Evolutionary conservation across 2,888 invertebrate genomes (phyloP).

Genomic region (Phragmatobia fuliginosa): DNA sequence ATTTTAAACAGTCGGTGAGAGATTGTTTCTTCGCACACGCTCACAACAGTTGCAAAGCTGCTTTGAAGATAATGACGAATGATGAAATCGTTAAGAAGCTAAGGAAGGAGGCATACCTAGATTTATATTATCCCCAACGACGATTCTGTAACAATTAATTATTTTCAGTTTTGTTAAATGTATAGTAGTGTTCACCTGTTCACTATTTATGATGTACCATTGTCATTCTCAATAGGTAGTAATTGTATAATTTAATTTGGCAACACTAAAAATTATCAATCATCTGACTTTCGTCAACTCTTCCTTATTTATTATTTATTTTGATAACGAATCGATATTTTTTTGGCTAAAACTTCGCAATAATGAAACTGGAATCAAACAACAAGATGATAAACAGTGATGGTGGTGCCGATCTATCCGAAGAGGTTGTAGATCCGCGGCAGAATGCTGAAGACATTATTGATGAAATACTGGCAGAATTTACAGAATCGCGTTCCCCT

Average conservation of each 20-base stretch:
- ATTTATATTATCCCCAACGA: slow-evolving; percentile 80
- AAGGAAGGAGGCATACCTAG: slow-evolving; percentile 81
- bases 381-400: slow-evolving; percentile 82
- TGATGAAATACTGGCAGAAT: slow-evolving; percentile 82
- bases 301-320: slow-evolving; percentile 73
- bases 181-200: slow-evolving; percentile 9
- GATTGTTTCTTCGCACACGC: slow-evolving; percentile 84
- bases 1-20: slow-evolving; percentile 72
- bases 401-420: slow-evolving; percentile 75
- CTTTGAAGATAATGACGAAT: slow-evolving; percentile 81
- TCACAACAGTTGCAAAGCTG: slow-evolving; percentile 83
- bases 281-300: slow-evolving; percentile 72
- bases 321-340: slow-evolving; percentile 70
- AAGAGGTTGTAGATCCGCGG: slow-evolving; percentile 78
- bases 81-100: slow-evolving; percentile 82
- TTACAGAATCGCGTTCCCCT: slow-evolving; percentile 77
- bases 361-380: slow-evolving; percentile 84
- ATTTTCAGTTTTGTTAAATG: slow-evolving; percentile 43
- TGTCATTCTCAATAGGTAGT: slow-evolving; percentile 20
- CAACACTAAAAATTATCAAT: slow-evolving; percentile 68
- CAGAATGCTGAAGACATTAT: slow-evolving; percentile 83
- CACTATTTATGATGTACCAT: slow-evolving; percentile 9
- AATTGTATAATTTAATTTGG: slow-evolving; percentile 40
- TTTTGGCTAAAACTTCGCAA: slow-evolving; percentile 50
- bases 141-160: slow-evolving; percentile 61